phyloP scores from a whole-genome alignment of 2,113 vertebrate genomes.

The Pteruthius melanotis region DNA sequence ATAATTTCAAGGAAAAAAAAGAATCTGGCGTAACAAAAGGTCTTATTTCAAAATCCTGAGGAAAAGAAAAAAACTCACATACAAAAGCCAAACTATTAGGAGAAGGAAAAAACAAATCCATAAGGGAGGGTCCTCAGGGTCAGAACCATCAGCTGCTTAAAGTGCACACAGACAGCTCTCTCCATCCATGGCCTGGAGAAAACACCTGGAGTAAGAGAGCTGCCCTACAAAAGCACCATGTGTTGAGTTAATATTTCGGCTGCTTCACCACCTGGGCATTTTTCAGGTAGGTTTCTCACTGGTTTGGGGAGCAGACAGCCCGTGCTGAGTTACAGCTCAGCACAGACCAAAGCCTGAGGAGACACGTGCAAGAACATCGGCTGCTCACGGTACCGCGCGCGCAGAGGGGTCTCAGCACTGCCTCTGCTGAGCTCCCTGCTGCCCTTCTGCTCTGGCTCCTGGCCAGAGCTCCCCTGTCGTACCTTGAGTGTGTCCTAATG shows the following conservation, averaged over 20 bases:
- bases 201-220: background rate
- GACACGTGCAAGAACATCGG: background rate
- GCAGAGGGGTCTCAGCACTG: background rate
- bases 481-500: slow-evolving; percentile 48
- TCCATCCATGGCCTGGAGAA: background rate
- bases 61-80: background rate
- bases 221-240: slow-evolving; percentile 55
- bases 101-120: background rate
- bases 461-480: slow-evolving; percentile 31
- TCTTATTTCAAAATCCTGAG: slow-evolving; percentile 34
- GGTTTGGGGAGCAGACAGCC: background rate
- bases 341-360: background rate
- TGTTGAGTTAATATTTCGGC: background rate
- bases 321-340: background rate
- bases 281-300: background rate
- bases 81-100: background rate
- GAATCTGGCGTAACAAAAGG: background rate
- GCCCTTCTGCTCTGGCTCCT: background rate
- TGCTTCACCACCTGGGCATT: background rate
- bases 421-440: background rate
- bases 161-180: slow-evolving; percentile 12
- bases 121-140: background rate
- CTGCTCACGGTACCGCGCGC: background rate
- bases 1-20: background rate
- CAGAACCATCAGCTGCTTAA: slow-evolving; percentile 32